Evolutionary conservation across 1,140 invertebrate genomes (phyloP), one percentile per base, ranked within the genome.

Genomic region (Polyergus mexicanus): DNA sequence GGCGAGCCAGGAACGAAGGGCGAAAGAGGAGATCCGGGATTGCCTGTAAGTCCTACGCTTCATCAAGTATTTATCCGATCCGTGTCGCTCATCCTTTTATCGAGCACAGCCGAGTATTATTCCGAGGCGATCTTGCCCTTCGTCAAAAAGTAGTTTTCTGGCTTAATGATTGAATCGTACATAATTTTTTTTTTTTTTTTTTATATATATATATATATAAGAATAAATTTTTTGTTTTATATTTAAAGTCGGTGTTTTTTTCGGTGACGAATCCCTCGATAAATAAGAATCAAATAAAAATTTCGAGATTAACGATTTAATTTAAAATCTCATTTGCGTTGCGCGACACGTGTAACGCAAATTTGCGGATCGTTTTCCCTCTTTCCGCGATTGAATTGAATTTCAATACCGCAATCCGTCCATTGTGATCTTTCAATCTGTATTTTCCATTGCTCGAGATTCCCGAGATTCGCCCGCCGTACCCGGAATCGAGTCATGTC

Each of bases 1-100:
- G 98, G 98, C 84, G 98, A 98, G 94, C 97, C 98, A 54, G 98
- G 98, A 81, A 96, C 96, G 89, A 98, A 98, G 95, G 98, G 98
- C 85, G 98, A 98, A 95, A 96, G 98, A 85, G 98, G 98, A 63
- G 98, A 99, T 95, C 98, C 98, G 78, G 98, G 98, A 91, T 95
- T 98, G 94, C 98, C 98, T 93, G 98, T 98, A 97, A 96, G 98
- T 90, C 19, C 22, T 56, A 65, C 8, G 60, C 28, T 68, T 68
- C 11, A 84, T 84, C 83, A 84, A 83, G 38, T 74, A 74, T 74
- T 83, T 74, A 66, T 80, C 44, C 68, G n/a, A 7, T 6, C 19
- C 38, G 51, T 44, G 41, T 19, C 2, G 22, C 25, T 72, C 68
- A 28, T 47, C 54, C n/a, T n/a, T 81, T 81, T 58, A 81, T 60